Conservation (phyloP, 2,888 invertebrate genomes). For the Polietes domitor region DNA sequence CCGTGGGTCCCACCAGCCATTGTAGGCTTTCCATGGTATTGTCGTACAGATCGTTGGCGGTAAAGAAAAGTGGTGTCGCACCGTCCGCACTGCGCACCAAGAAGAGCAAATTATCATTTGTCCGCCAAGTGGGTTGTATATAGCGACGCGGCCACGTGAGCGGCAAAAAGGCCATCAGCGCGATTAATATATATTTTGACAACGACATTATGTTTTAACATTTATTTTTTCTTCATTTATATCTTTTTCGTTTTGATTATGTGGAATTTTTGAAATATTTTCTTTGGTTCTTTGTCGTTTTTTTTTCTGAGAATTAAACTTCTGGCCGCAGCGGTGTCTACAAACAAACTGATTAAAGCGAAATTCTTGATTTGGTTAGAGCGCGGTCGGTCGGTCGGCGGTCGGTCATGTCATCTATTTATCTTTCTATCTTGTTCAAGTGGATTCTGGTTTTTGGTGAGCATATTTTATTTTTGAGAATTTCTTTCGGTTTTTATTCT, state of each 20-base stretch:
- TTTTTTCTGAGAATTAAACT: background rate
- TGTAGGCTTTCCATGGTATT: conserved; percentile 74
- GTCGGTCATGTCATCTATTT: conserved; percentile 10
- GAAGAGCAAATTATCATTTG: conserved; percentile 9
- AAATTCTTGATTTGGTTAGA: conserved; percentile 25
- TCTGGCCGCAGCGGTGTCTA: conserved; percentile 33
- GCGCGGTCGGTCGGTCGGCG: background rate
- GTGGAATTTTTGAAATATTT: background rate
- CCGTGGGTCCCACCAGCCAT: conserved; percentile 72
- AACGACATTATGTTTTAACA: background rate
- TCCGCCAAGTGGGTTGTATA: background rate
- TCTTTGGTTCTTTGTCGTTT: background rate
- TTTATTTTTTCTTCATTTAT: background rate
- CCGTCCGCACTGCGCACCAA: conserved; percentile 60
- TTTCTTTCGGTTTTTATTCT: background rate
- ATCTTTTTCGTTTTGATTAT: background rate
- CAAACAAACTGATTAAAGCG: conserved; percentile 53
- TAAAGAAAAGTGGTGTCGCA: conserved; percentile 68
- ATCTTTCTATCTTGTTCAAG: background rate
- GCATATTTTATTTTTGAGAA: conserved; percentile 2
- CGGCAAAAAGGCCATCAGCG: background rate
- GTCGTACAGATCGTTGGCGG: conserved; percentile 71
- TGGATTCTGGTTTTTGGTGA: background rate
- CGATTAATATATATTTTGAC: conserved; percentile 7
- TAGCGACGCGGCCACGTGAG: conserved; percentile 22